These are phyloP conservation scores for Herminia tarsipennalis DNA, from an alignment of 2,888 invertebrate species.

Conservation along the genomic window DNA sequence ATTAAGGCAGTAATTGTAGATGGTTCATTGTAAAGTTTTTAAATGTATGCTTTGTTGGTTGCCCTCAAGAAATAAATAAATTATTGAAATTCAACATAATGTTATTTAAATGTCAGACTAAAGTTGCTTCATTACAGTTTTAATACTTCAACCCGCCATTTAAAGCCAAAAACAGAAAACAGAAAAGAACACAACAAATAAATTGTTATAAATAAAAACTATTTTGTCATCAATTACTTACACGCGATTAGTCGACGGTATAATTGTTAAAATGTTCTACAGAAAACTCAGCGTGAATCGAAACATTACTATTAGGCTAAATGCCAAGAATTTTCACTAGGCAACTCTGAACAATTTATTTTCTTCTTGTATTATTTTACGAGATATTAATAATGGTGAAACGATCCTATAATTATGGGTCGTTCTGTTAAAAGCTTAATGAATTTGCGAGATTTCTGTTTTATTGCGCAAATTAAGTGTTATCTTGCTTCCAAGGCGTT, in stretches of 20 bases:
- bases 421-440: conserved; percentile 47
- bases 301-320: conserved; percentile 37
- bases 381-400: conserved; percentile 46
- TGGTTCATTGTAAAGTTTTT: too few relatives aligned
- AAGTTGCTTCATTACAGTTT: too few relatives aligned
- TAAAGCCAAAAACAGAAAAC: not conserved
- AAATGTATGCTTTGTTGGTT: too few relatives aligned
- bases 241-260: conserved; percentile 27
- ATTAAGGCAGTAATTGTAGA: too few relatives aligned
- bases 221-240: conserved; percentile 33
- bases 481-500: conserved; percentile 36
- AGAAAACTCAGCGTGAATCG: conserved; percentile 34
- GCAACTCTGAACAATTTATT: conserved; percentile 38
- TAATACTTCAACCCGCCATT: conserved; percentile 1
- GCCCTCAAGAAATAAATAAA: too few relatives aligned
- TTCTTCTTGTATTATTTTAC: conserved; percentile 45
- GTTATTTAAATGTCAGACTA: too few relatives aligned
- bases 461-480: conserved; percentile 46
- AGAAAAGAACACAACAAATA: conserved; percentile 4
- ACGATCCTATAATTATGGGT: conserved; percentile 46
- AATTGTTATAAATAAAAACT: conserved; percentile 20
- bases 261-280: conserved; percentile 43
- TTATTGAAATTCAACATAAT: too few relatives aligned
- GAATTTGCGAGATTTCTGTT: conserved; percentile 49
- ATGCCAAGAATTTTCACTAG: conserved; percentile 46